Percentiles rank a stretch among this genome's conserved stretches.
phyloP scores from a whole-genome alignment of 2,888 invertebrate genomes.

The Pantelozetes paolii region DNA sequence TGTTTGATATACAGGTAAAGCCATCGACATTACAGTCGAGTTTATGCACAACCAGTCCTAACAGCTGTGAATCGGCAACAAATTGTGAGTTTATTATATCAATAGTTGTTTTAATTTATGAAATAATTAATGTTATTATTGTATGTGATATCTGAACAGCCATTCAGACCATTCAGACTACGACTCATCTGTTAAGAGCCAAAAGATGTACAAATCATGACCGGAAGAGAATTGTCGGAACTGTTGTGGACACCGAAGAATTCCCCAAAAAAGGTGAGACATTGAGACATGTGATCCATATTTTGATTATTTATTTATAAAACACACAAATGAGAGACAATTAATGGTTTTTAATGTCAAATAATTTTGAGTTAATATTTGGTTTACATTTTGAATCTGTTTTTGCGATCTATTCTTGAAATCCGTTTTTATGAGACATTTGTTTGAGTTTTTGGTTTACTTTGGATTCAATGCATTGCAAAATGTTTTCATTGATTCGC shows the following conservation, averaged over 20 bases:
- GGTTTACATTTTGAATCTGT: background rate
- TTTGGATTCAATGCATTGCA: background rate
- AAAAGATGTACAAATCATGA: constrained; percentile 31
- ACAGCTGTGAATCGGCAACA: constrained; percentile 28
- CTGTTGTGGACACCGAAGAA: constrained; percentile 27
- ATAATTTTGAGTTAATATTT: constrained; percentile 4
- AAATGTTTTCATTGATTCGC: background rate
- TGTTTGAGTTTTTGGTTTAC: background rate
- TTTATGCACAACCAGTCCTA: constrained; percentile 35
- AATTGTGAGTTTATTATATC: constrained; percentile 22
- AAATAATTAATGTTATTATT: background rate
- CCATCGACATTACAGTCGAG: constrained; percentile 33
- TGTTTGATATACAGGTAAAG: constrained; percentile 28
- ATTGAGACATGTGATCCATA: background rate
- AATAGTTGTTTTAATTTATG: background rate
- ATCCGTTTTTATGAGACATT: constrained; percentile 6
- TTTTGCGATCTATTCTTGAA: constrained; percentile 16
- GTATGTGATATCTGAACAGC: background rate
- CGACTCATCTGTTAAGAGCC: constrained; percentile 1
- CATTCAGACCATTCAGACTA: constrained; percentile 18
- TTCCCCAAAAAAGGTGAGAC: constrained; percentile 12
- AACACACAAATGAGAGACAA: too few relatives aligned
- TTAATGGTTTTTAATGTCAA: background rate
- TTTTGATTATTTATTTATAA: background rate
- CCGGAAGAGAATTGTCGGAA: constrained; percentile 11